Evolutionary conservation across 2,113 vertebrate genomes (phyloP), one percentile per base, ranked within the genome.

Genomic region (Notiomystis cincta): DNA sequence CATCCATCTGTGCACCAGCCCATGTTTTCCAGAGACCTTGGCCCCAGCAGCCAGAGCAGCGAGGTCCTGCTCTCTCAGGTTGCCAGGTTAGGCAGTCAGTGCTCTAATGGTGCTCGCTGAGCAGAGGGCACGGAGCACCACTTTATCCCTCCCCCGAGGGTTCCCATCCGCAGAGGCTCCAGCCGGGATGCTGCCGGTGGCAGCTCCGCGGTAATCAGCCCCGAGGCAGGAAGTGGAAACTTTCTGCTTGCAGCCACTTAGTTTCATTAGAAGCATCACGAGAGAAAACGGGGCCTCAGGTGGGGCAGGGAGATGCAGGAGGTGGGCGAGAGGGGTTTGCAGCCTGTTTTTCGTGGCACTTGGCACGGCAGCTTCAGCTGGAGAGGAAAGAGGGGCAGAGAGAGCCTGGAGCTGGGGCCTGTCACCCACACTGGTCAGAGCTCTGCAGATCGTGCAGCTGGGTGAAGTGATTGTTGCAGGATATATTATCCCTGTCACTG

Each of bases 161-260:
- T 31, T 83, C 54, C 82, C 64, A 6, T n/a, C 87, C 62, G 0
- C 3, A 11, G 78, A 40, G 87, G 75, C 87, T 85, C 58, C 1
- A 1, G 57, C 23, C 62, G 31, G 89, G 95, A 87, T 69, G 89
- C 95, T 93, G 96, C 95, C 47, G 45, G 2, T 10, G 87, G n/a
- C 89, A 58, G 82, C 91, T 94, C 91, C 1, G 18, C 60, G 3
- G 67, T 90, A 96, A 97, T 96, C 96, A 97, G 88, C 93, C 85
- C 85, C 13, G 40, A 93, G 79, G 79, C 85, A 21, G 82, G 37
- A 69, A 92, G 87, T 79, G 97, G 91, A 87, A 96, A 97, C 93
- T 95, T 97, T 96, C 69, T 67, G 75, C 60, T 75, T 50, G 82
- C 87, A 97, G 93, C 88, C 97, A 92, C 76, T 97, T 97, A 92